Base-by-base conservation (phyloP, 2,113 vertebrate genomes). In the Lanius ludovicianus region DNA sequence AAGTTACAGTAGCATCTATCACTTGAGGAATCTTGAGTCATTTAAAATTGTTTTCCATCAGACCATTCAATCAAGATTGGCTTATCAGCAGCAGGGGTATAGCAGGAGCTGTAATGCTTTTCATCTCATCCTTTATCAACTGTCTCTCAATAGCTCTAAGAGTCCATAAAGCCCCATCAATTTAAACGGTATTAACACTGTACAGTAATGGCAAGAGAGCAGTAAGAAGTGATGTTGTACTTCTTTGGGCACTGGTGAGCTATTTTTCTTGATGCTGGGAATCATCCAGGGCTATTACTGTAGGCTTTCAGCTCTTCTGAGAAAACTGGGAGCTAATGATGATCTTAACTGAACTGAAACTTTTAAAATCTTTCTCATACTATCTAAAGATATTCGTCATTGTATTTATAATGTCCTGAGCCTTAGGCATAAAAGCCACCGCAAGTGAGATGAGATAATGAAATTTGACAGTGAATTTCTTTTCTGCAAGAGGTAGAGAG, bases 341-440 rank as follows among this genome's bases (percentile, higher is more conserved):
- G 12, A 71, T 94, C 89, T 95, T 80, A 93, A 83, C 93, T 89
- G 94, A 96, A 94, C 78, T 90, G 83, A 84, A 94, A 96, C 87
- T 97, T 95, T 94, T 77, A 75, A 89, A 97, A 89, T 91, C 41
- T 35, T 96, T 97, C 96, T 96, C 77, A 67, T 93, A 82, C 84
- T 95, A 70, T 93, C 65, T 90, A 91, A 93, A 96, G 78, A 93
- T 94, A 87, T 93, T 96, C 71, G 20, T 91, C 87, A 83, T 65
- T 88, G 42, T 94, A 91, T 93, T 93, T 95, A 60, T 92, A 85
- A 94, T 78, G 84, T 65, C 68, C 71, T 50, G 14, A 42, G 68
- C n/a, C 63, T 94, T 70, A 86, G 87, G 83, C 90, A 4, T 86
- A 83, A 87, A 97, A 92, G 81, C 30, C 56, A 60, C 57, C 80